These are phyloP conservation scores for Mus spretus DNA, from an alignment of 2,797 vertebrate genomes.

Conservation along the genomic window DNA sequence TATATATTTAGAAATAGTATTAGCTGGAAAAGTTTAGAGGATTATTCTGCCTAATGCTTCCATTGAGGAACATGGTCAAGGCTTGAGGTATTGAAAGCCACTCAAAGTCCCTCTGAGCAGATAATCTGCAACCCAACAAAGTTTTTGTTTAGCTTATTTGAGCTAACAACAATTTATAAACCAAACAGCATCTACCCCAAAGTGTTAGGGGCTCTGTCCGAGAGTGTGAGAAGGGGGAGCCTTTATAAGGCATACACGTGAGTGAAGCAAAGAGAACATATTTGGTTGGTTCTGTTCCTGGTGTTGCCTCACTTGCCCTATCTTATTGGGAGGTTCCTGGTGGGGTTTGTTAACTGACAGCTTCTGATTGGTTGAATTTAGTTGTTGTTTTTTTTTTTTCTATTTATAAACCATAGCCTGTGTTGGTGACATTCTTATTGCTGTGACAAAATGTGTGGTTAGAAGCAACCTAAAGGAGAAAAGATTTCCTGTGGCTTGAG, in stretches of 20 bases:
- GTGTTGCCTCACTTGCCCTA: too few species aligned
- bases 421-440: not conserved
- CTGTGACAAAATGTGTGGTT: not conserved
- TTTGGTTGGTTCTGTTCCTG: not conserved
- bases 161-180: not conserved
- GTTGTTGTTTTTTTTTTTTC: not conserved
- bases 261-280: not conserved
- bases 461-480: not conserved
- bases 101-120: not conserved
- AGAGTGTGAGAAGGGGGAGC: not conserved
- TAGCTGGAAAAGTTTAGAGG: not conserved
- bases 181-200: not conserved
- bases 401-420: not conserved
- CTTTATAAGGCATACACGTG: not conserved
- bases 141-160: not conserved
- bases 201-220: not conserved
- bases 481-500: not conserved
- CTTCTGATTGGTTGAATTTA: not conserved
- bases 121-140: not conserved
- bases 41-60: not conserved
- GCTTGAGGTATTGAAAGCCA: not conserved
- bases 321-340: not conserved
- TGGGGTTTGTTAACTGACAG: too few species aligned
- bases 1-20: not conserved
- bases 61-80: not conserved